Base-by-base conservation (phyloP, 1,140 invertebrate genomes). In the Macrostomum lignano region DNA sequence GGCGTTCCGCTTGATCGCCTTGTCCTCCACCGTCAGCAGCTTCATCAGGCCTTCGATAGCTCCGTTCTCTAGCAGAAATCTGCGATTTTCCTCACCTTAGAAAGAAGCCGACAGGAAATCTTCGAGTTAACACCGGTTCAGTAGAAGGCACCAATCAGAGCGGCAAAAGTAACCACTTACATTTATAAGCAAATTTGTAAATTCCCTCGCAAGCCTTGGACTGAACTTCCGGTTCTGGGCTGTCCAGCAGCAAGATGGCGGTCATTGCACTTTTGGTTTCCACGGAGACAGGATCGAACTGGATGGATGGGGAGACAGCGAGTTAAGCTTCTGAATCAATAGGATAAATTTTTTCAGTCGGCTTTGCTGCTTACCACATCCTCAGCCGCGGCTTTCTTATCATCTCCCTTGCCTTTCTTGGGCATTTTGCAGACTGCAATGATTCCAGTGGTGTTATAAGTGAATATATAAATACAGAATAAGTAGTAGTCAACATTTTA, bases 121-220 rank as follows among this genome's bases (percentile, higher is more conserved):
- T 36, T 24, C 15, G 17, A 15, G 9, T 20, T 3, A 9, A 36
- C n/a, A n/a, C n/a, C n/a, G n/a, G n/a, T n/a, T n/a, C n/a, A n/a
- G n/a, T n/a, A n/a, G n/a, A 37, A 9, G 9, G 13, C 23, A 24
- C 13, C 13, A 9, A 24, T 24, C 13, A 9, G 13, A 24, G 9
- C 9, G 9, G 9, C 13, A 28, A 28, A 5, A 28, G 19, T 28
- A 42, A 44, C 19, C 23, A 41, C 45, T 43, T 39, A 58, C 54
- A 51, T 54, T 58, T 58, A 9, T 51, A 48, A 33, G 50, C 49
- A 47, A 54, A 59, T 38, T 50, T 55, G 37, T 53, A 57, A 17
- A 59, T 46, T 25, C 54, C 47, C 43, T 56, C 54, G 40, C 52
- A 55, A n/a, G 54, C 49, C 40, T 55, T 54, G n/a, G 46, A 39